phyloP scores from a whole-genome alignment of 2,888 invertebrate species.

The Diplazon laetatorius region DNA sequence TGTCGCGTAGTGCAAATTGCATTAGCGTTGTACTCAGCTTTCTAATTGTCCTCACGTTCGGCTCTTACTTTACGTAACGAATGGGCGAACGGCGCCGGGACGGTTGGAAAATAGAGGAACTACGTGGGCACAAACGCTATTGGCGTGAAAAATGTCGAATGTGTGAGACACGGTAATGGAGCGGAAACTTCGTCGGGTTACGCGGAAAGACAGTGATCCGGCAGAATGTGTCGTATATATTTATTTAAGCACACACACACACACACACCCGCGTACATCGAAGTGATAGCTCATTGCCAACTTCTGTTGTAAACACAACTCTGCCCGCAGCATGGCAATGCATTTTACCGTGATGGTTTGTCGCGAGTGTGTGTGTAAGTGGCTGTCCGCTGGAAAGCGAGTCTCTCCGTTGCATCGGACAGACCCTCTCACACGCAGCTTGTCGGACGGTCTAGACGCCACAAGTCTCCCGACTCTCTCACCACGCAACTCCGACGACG shows the following conservation, averaged over 20 bases:
- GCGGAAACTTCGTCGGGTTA: too few relatives aligned
- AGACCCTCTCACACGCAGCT: not conserved
- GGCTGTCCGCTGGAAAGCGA: constrained; percentile 7
- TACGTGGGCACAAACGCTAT: not conserved
- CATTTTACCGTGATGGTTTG: not conserved
- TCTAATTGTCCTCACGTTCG: constrained; percentile 64
- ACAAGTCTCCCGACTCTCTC: constrained; percentile 24
- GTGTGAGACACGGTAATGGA: too few relatives aligned
- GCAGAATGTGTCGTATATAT: too few relatives aligned
- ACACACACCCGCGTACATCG: constrained; percentile 12
- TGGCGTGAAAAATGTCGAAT: not conserved
- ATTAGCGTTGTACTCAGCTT: constrained; percentile 59
- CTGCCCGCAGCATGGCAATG: not conserved
- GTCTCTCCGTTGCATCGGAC: constrained; percentile 17
- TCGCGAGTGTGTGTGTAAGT: not conserved
- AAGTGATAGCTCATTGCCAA: constrained; percentile 48
- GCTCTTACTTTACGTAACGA: constrained; percentile 54
- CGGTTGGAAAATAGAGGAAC: not conserved
- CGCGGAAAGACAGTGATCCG: too few relatives aligned
- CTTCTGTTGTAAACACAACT: not conserved
- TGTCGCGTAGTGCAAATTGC: constrained; percentile 16
- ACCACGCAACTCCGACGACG: constrained; percentile 34
- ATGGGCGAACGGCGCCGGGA: not conserved
- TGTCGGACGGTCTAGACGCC: constrained; percentile 40
- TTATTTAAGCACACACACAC: too few relatives aligned